Conservation (phyloP, 2,888 invertebrate genomes). For the Torymus tubicola region DNA sequence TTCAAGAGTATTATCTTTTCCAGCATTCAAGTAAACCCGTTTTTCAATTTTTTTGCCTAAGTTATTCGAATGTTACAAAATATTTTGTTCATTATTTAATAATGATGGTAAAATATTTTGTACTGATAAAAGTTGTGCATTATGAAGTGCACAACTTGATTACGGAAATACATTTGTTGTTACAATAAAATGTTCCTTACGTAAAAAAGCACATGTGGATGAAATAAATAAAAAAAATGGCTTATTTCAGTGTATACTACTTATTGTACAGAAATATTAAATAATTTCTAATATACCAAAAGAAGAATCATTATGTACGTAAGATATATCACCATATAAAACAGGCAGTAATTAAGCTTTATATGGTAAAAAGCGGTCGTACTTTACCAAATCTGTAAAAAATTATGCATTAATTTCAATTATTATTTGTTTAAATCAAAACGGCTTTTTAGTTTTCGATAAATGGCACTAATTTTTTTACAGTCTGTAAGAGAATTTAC, state of each 20-base stretch:
- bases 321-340: constrained; percentile 46
- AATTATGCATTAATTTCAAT: constrained; percentile 28
- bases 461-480: constrained; percentile 33
- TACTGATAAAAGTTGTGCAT: constrained; percentile 26
- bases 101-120: constrained; percentile 32
- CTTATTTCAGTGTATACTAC: constrained; percentile 62
- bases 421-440: constrained; percentile 28
- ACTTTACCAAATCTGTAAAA: constrained; percentile 43
- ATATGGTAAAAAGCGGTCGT: constrained; percentile 52
- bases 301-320: constrained; percentile 37
- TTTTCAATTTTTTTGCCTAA: constrained; percentile 43
- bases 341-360: constrained; percentile 45
- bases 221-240: constrained; percentile 63
- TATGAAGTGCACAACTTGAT: constrained; percentile 16
- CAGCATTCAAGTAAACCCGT: constrained; percentile 29
- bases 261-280: constrained; percentile 59
- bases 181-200: constrained; percentile 68
- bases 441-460: constrained; percentile 4
- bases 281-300: constrained; percentile 54
- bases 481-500: not conserved
- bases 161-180: constrained; percentile 58
- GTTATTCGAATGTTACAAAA: constrained; percentile 17
- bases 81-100: constrained; percentile 39
- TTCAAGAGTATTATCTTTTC: constrained; percentile 52
- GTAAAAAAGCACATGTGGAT: constrained; percentile 66